These are phyloP conservation scores for Corythornis cristatus DNA, from an alignment of 2,113 vertebrate genomes.

Conservation along the genomic window DNA sequence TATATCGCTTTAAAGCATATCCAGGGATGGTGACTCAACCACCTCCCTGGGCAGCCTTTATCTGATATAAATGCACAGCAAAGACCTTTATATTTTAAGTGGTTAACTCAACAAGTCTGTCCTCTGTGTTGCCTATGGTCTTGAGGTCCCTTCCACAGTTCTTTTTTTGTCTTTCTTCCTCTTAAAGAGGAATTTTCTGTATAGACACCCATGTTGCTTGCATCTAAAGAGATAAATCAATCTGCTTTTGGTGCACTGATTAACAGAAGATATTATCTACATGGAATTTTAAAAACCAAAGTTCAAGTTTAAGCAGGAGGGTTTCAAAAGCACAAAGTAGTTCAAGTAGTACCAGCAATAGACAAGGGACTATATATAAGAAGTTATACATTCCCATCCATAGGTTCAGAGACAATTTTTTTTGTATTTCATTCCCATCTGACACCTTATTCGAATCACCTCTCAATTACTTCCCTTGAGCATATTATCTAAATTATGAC, in stretches of 20 bases:
- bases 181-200: neutral
- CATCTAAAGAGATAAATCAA: neutral
- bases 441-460: constrained; percentile 14
- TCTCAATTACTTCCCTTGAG: neutral
- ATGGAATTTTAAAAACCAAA: neutral
- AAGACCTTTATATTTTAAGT: neutral
- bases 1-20: no score
- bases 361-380: neutral
- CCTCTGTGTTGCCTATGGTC: neutral
- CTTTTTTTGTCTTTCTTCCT: neutral
- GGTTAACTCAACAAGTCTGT: neutral
- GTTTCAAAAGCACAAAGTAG: neutral
- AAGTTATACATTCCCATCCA: neutral
- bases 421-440: constrained; percentile 1
- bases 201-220: neutral
- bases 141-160: neutral
- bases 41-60: neutral
- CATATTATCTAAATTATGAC: constrained; percentile 22
- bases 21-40: no score
- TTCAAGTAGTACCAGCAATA: neutral
- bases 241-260: neutral
- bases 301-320: neutral
- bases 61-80: neutral
- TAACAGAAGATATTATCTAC: neutral
- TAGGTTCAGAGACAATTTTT: neutral